These are phyloP conservation scores for Miniopterus natalensis DNA, from an alignment of 2,113 vertebrate genomes.

Conservation along the genomic window DNA sequence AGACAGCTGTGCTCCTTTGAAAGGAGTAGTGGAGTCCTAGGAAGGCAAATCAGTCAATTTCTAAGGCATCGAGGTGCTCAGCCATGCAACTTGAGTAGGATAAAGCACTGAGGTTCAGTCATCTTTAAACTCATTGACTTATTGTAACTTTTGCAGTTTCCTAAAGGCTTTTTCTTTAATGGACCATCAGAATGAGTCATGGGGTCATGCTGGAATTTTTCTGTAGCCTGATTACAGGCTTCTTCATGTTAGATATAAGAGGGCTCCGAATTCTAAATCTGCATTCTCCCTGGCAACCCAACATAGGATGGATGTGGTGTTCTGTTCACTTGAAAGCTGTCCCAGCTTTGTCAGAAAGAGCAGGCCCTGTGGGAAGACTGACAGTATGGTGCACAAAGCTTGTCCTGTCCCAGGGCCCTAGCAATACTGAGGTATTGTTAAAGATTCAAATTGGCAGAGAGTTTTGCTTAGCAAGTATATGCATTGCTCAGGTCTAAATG, in stretches of 20 bases:
- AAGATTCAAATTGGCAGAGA: neutral
- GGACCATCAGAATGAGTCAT: neutral
- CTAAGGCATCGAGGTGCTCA: neutral
- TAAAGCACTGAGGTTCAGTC: neutral
- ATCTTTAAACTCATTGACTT: neutral
- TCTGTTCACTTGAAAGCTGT: neutral
- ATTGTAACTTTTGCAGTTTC: neutral
- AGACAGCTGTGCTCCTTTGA: neutral
- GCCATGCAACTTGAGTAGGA: neutral
- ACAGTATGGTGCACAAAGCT: neutral
- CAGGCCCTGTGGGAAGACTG: neutral
- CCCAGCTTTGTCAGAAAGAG: neutral
- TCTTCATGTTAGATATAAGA: neutral
- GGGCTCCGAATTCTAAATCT: neutral
- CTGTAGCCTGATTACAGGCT: neutral
- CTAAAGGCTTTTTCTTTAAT: neutral
- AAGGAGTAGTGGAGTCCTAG: neutral
- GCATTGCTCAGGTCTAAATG: neutral
- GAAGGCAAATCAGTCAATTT: neutral
- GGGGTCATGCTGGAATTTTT: neutral
- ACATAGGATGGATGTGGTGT: neutral
- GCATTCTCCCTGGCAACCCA: neutral
- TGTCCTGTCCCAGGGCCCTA: too few species aligned
- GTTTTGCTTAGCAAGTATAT: neutral
- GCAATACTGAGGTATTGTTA: neutral